Evolutionary conservation across 2,888 invertebrate genomes (phyloP).

Genomic region (Lasioglossum leucozonium): DNA sequence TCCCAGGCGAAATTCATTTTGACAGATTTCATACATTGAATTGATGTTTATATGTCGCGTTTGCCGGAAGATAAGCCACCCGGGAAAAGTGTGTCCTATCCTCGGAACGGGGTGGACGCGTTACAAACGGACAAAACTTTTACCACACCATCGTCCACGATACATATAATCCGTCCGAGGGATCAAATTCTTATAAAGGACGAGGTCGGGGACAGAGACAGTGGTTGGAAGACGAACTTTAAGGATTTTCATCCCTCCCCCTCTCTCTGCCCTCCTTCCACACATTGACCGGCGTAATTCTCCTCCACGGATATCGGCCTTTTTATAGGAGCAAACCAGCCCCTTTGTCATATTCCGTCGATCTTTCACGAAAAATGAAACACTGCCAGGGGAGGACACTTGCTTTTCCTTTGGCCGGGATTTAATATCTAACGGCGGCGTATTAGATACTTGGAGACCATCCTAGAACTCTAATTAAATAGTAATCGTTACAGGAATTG

Average conservation of each 20-base stretch:
- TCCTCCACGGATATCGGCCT: constrained; percentile 41
- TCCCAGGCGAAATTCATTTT: constrained; percentile 82
- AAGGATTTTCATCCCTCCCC: constrained; percentile 50
- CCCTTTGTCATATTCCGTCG: constrained; percentile 54
- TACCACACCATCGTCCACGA: constrained; percentile 64
- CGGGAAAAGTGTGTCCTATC: constrained; percentile 70
- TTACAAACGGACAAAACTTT: constrained; percentile 71
- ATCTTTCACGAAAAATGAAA: constrained; percentile 35
- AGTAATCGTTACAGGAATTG: not conserved
- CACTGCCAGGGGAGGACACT: constrained; percentile 11
- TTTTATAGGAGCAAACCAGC: constrained; percentile 45
- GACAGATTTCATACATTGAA: constrained; percentile 84
- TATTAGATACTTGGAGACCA: not conserved
- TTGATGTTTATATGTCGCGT: constrained; percentile 83
- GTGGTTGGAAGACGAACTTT: constrained; percentile 43
- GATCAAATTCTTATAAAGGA: constrained; percentile 78
- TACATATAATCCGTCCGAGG: constrained; percentile 75
- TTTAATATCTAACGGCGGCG: constrained; percentile 5
- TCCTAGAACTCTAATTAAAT: not conserved
- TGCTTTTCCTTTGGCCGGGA: constrained; percentile 25
- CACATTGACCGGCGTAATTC: constrained; percentile 45
- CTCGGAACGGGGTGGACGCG: constrained; percentile 34
- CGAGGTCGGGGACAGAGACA: constrained; percentile 62
- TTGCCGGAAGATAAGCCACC: constrained; percentile 79
- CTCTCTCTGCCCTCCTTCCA: constrained; percentile 13